Evolutionary conservation across 2,113 vertebrate species (phyloP).

Genomic region (Argyrosomus japonicus): DNA sequence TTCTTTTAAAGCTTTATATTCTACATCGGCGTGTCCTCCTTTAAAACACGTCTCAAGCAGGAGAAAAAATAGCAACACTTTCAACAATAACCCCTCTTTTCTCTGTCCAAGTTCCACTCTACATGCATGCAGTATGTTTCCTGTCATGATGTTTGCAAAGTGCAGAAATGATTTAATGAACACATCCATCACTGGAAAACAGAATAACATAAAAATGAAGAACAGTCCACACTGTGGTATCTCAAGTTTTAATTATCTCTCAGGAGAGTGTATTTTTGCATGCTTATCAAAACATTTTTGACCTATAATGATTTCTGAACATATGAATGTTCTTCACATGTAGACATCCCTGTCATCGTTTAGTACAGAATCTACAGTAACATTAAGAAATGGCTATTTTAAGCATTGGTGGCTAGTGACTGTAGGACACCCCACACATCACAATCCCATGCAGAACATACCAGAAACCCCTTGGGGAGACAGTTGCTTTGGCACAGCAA

Average conservation of each 20-base stretch:
- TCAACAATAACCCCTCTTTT: constrained; percentile 54
- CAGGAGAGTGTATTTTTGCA: constrained; percentile 70
- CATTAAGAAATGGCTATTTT: constrained; percentile 57
- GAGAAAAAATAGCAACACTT: constrained; percentile 54
- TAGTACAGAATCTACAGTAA: constrained; percentile 24
- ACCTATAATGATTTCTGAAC: constrained; percentile 52
- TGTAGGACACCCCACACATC: constrained; percentile 39
- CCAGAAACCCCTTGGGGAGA: constrained; percentile 43
- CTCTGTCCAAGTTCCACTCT: constrained; percentile 20
- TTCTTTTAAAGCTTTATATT: constrained; percentile 24
- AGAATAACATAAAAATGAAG: constrained; percentile 63
- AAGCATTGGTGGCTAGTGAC: constrained; percentile 34
- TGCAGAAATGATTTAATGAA: constrained; percentile 75
- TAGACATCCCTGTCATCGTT: constrained; percentile 53
- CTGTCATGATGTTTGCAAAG: constrained; percentile 59
- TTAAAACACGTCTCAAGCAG: constrained; percentile 33
- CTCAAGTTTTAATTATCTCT: constrained; percentile 81
- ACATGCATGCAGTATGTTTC: neutral
- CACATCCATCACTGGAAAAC: constrained; percentile 69
- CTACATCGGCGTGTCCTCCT: constrained; percentile 17
- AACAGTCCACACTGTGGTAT: constrained; percentile 55
- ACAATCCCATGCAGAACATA: constrained; percentile 34
- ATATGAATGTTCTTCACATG: constrained; percentile 43
- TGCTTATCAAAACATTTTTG: constrained; percentile 70
- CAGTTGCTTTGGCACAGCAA: constrained; percentile 39